Evolutionary conservation across 2,888 invertebrate genomes (phyloP).

Genomic region (Cantharis flavilabris): DNA sequence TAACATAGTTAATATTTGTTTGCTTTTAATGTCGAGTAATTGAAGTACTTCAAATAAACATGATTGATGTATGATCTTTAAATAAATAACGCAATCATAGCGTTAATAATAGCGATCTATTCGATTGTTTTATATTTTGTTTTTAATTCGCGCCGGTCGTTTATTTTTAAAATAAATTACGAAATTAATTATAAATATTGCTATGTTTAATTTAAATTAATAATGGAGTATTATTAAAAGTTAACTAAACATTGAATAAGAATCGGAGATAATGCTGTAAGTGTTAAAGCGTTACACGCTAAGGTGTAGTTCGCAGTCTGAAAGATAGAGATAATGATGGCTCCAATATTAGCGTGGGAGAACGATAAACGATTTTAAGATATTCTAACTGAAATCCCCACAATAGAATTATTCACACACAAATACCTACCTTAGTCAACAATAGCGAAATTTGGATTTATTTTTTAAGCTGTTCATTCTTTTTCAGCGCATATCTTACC

Average conservation of each 20-base stretch:
- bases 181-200: too few relatives aligned
- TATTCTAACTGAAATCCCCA: slow-evolving; percentile 44
- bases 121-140: not conserved
- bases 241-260: not conserved
- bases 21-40: not conserved
- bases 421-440: slow-evolving; percentile 48
- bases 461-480: slow-evolving; percentile 27
- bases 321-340: slow-evolving; percentile 39
- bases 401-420: slow-evolving; percentile 49
- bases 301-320: slow-evolving; percentile 7
- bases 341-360: slow-evolving; percentile 38
- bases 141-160: too few relatives aligned
- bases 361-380: slow-evolving; percentile 42
- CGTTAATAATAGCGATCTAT: not conserved
- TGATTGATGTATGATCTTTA: not conserved
- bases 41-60: not conserved
- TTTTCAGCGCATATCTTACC: slow-evolving; percentile 41
- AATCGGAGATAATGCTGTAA: not conserved
- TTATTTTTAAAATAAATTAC: too few relatives aligned
- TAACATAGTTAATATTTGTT: not conserved
- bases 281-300: not conserved
- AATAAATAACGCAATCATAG: not conserved
- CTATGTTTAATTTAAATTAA: too few relatives aligned
- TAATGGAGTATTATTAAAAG: not conserved
- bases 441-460: slow-evolving; percentile 43